These are phyloP conservation scores for Rhadina sibilatrix DNA, from an alignment of 2,113 vertebrate species.

Conservation along the genomic window DNA sequence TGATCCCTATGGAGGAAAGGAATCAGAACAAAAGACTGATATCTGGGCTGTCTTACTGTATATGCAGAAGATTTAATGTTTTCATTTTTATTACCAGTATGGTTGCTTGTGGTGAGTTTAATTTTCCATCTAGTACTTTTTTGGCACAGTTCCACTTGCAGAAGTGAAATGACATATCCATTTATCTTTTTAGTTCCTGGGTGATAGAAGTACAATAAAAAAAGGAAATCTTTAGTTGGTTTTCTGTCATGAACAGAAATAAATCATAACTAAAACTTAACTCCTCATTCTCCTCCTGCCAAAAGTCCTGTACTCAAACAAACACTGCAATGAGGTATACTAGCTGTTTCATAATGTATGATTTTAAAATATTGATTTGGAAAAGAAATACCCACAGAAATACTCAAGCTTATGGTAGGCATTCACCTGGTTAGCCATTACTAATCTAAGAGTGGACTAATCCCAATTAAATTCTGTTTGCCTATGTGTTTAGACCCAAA, in stretches of 20 bases:
- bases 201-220: neutral
- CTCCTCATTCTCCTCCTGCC: neutral
- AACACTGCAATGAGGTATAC: neutral
- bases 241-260: neutral
- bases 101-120: neutral
- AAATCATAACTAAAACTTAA: neutral
- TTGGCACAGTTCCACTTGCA: neutral
- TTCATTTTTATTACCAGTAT: neutral
- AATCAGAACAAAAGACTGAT: neutral
- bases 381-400: neutral
- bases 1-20: neutral
- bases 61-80: neutral
- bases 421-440: neutral
- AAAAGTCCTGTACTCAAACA: neutral
- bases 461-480: neutral
- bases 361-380: neutral
- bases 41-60: neutral
- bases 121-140: neutral
- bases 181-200: neutral
- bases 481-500: neutral
- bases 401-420: neutral
- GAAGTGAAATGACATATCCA: neutral
- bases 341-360: neutral
- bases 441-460: neutral
- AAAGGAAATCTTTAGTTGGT: neutral